Conservation (phyloP, 2,888 invertebrate species). For the Temnothorax ravouxi region DNA sequence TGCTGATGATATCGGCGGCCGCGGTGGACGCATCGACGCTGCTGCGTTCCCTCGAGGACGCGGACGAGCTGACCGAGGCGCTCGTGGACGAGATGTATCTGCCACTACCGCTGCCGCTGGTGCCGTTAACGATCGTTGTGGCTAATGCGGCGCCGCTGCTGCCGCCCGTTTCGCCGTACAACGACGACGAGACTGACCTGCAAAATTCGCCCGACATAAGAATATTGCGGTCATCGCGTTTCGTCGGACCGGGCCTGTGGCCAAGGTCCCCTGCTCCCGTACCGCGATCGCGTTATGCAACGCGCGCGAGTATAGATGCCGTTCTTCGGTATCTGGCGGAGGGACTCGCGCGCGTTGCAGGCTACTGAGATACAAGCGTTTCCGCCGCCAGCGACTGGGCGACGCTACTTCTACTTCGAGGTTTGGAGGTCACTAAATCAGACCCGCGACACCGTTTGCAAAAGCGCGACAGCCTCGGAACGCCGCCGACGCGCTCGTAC, state of each 20-base stretch:
- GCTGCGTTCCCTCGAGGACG: constrained; percentile 74
- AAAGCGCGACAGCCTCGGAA: constrained; percentile 33
- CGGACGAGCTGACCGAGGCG: constrained; percentile 71
- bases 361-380: neutral
- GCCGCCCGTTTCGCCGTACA: constrained; percentile 79
- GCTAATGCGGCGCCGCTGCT: constrained; percentile 61
- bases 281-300: constrained; percentile 75
- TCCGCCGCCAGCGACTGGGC: constrained; percentile 10
- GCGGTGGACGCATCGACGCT: constrained; percentile 82
- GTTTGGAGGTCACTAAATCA: constrained; percentile 65
- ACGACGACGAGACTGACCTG: constrained; percentile 83
- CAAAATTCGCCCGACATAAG: constrained; percentile 72
- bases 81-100: constrained; percentile 71
- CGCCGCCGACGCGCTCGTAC: constrained; percentile 41
- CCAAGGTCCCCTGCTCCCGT: constrained; percentile 78
- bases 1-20: constrained; percentile 90
- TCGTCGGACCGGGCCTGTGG: constrained; percentile 76
- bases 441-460: constrained; percentile 64
- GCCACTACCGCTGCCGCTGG: constrained; percentile 45
- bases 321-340: neutral
- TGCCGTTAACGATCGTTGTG: constrained; percentile 64
- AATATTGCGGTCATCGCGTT: constrained; percentile 68
- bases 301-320: constrained; percentile 45
- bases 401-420: constrained; percentile 51
- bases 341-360: constrained; percentile 45